Base-by-base conservation (phyloP, 1,140 invertebrate genomes). In the Dendroctonus ponderosae region DNA sequence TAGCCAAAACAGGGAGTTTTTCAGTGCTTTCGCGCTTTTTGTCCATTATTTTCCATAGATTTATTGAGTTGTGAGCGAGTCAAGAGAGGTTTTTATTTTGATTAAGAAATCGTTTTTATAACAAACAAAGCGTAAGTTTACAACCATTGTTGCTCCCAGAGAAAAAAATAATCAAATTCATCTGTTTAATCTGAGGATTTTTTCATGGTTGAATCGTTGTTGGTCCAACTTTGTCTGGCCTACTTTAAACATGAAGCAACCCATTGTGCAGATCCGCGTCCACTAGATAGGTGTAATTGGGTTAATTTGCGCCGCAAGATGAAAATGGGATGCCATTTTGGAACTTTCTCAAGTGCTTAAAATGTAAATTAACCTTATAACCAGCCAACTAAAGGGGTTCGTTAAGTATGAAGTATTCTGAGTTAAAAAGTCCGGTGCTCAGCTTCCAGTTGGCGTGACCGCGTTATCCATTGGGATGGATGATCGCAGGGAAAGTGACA, bases 241-340 rank as follows among this genome's bases (percentile, higher is more conserved):
- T 56, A 41, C 39, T 56, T 56, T 56, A 6, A 56, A 56, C 41
- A 56, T 56, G 38, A 56, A 41, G 41, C 53, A 40, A 38, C 53
- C 53, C 53, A 56, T 56, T 56, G 26, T 56, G 53, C 26, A 14
- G 12, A 12, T 52, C 50, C 50, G 15, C 53, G 53, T 37, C 41
- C 53, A 56, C 26, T 56, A 26, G 53, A 40, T 40, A 56, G 53
- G 53, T 56, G 38, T 41, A 56, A 56, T 56, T 56, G 53, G 53
- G 39, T 56, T 56, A 56, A 56, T 41, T 56, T 56, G 15, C 53
- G 12, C n/a, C 39, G 11, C n/a, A 56, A 41, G 39, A 56, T 40
- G 53, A 56, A 56, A 41, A 41, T 11, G 11, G 26, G 41, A 56
- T n/a, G 15, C 53, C 38, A 39, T 40, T 56, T 41, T 5, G 37